Base-by-base conservation (phyloP, 2,113 vertebrate species). In the Kryptolebias marmoratus region DNA sequence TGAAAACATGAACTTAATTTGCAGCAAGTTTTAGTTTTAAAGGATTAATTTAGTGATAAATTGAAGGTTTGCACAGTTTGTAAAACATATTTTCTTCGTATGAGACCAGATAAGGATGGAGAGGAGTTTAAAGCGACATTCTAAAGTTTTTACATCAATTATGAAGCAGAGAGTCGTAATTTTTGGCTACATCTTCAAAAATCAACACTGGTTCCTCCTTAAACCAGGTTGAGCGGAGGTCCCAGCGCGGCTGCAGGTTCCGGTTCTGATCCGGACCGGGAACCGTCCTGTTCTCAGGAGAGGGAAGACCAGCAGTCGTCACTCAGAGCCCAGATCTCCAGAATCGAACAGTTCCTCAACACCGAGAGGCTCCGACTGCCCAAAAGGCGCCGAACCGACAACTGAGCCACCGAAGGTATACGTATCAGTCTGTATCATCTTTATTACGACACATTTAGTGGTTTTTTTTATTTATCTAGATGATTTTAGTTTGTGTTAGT, bases 251-350 rank as follows among this genome's bases (percentile, higher is more conserved):
- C 66, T 63, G 49, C 59, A 30, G 45, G n/a, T 13, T 22, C 14
- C 0, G 14, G 31, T 30, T 60, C 77, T n/a, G 83, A 78, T 39
- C 30, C 18, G 0, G 61, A 77, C 9, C 52, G 15, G 68, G 73
- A 75, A 6, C 30, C 16, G 1, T 64, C 52, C 1, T 64, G 45
- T 32, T 90, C 90, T 32, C 84, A 85, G 78, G 82, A 83, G 36
- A 77, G 54, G 8, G 88, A 82, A 22, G 68, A 84, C 11, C 77
- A 87, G 30, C 89, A 90, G 68, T 82, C 84, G 5, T 86, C 85
- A 1, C 63, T 94, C 71, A 87, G 90, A 73, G 79, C 68, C 3
- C 90, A 93, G 71, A 92, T 94, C 66, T 81, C 80, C 10, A 91
- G 83, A 78, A 92, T 93, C 0, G 82, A 93, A 59, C 70, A 88